Percentiles rank a stretch among this genome's conserved stretches.
These are phyloP conservation scores for Epicauta chinensis DNA, from an alignment of 1,140 invertebrate species.

Conservation along the genomic window DNA sequence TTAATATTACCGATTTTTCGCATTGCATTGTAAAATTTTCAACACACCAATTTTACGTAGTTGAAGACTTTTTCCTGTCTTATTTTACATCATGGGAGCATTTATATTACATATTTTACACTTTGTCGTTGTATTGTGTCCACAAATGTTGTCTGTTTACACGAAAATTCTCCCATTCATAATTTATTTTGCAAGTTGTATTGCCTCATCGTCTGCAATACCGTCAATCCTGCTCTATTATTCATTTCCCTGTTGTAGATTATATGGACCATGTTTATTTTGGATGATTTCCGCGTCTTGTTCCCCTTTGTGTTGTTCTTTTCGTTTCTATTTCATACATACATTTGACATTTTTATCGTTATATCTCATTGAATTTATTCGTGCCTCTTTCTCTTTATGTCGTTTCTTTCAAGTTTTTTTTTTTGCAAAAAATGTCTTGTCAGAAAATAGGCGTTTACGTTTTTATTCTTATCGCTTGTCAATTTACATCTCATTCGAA, in stretches of 20 bases:
- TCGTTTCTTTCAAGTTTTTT: too few relatives aligned
- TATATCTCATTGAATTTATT: too few relatives aligned
- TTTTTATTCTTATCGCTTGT: slow-evolving; percentile 15
- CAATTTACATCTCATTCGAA: slow-evolving; percentile 24
- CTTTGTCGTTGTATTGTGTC: too few relatives aligned
- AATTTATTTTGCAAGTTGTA: slow-evolving; percentile 17
- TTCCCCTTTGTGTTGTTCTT: background rate
- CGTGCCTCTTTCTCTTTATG: too few relatives aligned
- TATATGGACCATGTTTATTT: background rate
- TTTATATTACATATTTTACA: too few relatives aligned
- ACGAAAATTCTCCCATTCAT: slow-evolving; percentile 7
- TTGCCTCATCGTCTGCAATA: slow-evolving; percentile 20
- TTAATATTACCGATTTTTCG: too few relatives aligned
- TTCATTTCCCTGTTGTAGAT: slow-evolving; percentile 11
- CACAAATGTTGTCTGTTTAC: too few relatives aligned
- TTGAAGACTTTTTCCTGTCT: background rate
- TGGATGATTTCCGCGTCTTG: background rate
- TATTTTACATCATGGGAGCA: too few relatives aligned
- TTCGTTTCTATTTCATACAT: too few relatives aligned
- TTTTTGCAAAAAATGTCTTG: background rate
- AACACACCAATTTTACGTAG: background rate
- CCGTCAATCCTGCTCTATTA: slow-evolving; percentile 19
- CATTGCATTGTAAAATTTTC: too few relatives aligned
- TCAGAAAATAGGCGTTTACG: background rate
- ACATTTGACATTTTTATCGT: too few relatives aligned